Conservation (phyloP, 2,888 invertebrate genomes). For the Dasysyrphus albostriatus region DNA sequence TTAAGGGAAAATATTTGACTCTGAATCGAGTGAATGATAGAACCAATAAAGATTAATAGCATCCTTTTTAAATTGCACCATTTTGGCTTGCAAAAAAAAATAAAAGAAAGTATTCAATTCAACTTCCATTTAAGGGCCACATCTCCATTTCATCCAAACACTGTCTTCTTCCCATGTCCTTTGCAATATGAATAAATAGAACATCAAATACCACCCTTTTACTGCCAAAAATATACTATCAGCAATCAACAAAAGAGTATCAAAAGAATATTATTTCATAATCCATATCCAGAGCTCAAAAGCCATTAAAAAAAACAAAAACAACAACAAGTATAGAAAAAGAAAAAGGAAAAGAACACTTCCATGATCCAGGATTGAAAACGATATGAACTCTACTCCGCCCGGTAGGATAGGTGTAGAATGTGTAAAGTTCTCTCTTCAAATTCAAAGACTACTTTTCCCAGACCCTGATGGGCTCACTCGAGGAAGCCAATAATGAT, state of each 20-base stretch:
- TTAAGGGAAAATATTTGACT: constrained; percentile 72
- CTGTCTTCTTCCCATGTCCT: not conserved
- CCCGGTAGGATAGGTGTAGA: constrained; percentile 10
- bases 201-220: constrained; percentile 53
- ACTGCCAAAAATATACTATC: constrained; percentile 52
- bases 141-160: not conserved
- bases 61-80: constrained; percentile 69
- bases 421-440: constrained; percentile 56
- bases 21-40: constrained; percentile 71
- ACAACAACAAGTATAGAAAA: constrained; percentile 5
- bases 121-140: constrained; percentile 52
- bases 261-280: constrained; percentile 69
- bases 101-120: constrained; percentile 52
- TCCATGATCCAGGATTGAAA: constrained; percentile 44
- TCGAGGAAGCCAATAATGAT: constrained; percentile 75
- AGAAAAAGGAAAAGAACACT: constrained; percentile 41
- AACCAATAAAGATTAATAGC: constrained; percentile 75
- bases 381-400: constrained; percentile 46
- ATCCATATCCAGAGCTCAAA: constrained; percentile 49
- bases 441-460: constrained; percentile 54
- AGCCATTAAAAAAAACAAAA: constrained; percentile 41
- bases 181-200: constrained; percentile 20
- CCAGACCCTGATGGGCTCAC: constrained; percentile 43
- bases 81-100: constrained; percentile 14
- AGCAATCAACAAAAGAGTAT: constrained; percentile 57